A percentile compares a stretch with the other conserved stretches of the same genome.
Conservation (phyloP, 1,140 invertebrate species). For the Ceratosolen solmsi region DNA sequence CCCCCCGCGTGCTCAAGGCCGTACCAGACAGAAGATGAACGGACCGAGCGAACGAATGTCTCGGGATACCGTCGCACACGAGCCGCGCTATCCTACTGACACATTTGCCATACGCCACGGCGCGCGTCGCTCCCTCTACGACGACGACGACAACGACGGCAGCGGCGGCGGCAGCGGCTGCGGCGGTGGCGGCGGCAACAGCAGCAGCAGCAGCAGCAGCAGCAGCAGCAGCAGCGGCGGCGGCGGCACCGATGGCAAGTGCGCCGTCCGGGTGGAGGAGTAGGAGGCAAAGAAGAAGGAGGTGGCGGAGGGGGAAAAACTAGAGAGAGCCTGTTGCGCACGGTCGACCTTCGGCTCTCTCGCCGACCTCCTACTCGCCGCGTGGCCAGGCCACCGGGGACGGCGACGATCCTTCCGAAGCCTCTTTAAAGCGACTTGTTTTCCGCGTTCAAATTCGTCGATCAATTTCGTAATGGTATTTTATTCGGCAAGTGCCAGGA, state of each 20-base stretch:
- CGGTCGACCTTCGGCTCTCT: constrained; percentile 31
- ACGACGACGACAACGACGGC: background rate
- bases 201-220: background rate
- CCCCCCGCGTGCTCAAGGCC: background rate
- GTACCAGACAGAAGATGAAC: background rate
- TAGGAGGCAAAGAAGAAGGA: background rate
- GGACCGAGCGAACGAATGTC: background rate
- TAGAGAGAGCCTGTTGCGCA: constrained; percentile 41
- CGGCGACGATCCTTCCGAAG: too few species aligned
- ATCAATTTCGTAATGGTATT: too few species aligned
- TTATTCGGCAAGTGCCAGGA: background rate
- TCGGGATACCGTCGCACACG: background rate
- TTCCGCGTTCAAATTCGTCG: too few species aligned
- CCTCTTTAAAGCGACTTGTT: too few species aligned
- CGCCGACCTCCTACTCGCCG: background rate
- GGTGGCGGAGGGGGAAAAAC: constrained; percentile 2
- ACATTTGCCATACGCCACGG: constrained; percentile 54
- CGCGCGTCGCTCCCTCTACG: constrained; percentile 7
- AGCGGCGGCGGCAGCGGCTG: background rate
- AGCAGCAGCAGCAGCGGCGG: background rate
- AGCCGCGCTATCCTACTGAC: constrained; percentile 64
- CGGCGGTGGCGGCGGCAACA: too few species aligned
- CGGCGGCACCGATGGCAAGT: background rate
- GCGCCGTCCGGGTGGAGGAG: background rate
- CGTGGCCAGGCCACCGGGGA: background rate